Evolutionary conservation across 2,888 invertebrate species (phyloP), one percentile per base, ranked within the genome.

Genomic region (Xestia ashworthii): DNA sequence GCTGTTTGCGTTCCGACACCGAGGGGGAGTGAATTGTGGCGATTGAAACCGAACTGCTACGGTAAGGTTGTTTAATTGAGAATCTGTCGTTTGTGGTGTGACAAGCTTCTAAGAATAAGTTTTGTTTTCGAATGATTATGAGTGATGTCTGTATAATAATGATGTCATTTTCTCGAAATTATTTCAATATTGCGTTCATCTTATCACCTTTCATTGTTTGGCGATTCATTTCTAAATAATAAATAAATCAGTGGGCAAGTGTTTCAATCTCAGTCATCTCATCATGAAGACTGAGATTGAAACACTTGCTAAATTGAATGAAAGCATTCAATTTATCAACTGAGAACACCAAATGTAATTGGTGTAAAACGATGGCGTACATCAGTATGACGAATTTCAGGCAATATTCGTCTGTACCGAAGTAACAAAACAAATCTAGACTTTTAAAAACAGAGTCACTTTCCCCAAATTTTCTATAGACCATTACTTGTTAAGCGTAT

Each of bases 391-490:
- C 32, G 32, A 32, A 65, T 38, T 16, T 32, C 16, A 53, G 16
- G 32, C 14, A n/a, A 14, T 48, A n/a, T 64, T 55, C 38, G 19
- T n/a, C 16, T 65, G 65, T 65, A 46, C 8, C 5, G 11, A 32
- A n/a, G 32, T 71, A 38, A 53, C 44, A 62, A 74, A 79, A 70
- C 46, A 77, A 76, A 82, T 32, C 46, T 53, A 69, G 58, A 76
- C 38, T 46, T 11, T 58, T 38, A 76, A 68, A 82, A 82, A 76
- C 60, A 82, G 58, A 62, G 70, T 44, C 48, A 58, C 41, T 77
- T 70, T 70, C 41, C 12, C 9, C 68, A 70, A 66, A 62, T 81
- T 70, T 72, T 76, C 16, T 46, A 66, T 41, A 81, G 71, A 77
- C 58, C 53, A 74, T 81, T 85, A 71, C 58, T 5, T 64, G 16